A percentile compares a stretch with the other conserved stretches of the same genome.
phyloP scores from a whole-genome alignment of 1,140 invertebrate species.

The Caenorhabditis latens region DNA sequence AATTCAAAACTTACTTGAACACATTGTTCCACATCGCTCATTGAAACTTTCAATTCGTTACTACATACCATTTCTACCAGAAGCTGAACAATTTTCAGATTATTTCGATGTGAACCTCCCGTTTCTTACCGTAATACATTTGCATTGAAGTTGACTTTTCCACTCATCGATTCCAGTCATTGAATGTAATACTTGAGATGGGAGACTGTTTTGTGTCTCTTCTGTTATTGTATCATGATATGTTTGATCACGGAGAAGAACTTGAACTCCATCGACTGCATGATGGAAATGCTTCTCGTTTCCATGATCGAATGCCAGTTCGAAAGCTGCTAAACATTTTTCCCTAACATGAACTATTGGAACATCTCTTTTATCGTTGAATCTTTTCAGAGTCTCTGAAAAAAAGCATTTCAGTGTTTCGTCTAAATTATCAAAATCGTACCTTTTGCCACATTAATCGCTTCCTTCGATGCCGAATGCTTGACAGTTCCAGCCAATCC shows the following conservation, averaged over 20 bases:
- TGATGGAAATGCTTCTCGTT: constrained; percentile 59
- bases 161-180: constrained; percentile 63
- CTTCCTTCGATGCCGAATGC: constrained; percentile 57
- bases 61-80: constrained; percentile 63
- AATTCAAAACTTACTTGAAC: constrained; percentile 35
- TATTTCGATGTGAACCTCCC: background rate
- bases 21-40: constrained; percentile 57
- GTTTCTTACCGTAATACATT: constrained; percentile 54
- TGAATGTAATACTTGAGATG: constrained; percentile 60
- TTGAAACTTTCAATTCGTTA: constrained; percentile 57
- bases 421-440: background rate
- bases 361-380: constrained; percentile 59
- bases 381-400: constrained; percentile 57
- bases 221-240: constrained; percentile 57
- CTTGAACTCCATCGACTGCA: constrained; percentile 62
- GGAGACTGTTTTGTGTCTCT: constrained; percentile 58
- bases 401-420: background rate
- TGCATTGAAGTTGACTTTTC: constrained; percentile 62
- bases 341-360: constrained; percentile 58
- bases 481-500: constrained; percentile 58
- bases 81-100: constrained; percentile 40
- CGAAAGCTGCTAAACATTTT: constrained; percentile 60
- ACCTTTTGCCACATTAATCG: constrained; percentile 58
- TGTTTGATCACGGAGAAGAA: constrained; percentile 54
- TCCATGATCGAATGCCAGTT: constrained; percentile 62